A percentile compares a stretch with the other conserved stretches of the same genome.
These are phyloP conservation scores for Perca schrenkii DNA, from an alignment of 2,113 vertebrate species.

Conservation along the genomic window DNA sequence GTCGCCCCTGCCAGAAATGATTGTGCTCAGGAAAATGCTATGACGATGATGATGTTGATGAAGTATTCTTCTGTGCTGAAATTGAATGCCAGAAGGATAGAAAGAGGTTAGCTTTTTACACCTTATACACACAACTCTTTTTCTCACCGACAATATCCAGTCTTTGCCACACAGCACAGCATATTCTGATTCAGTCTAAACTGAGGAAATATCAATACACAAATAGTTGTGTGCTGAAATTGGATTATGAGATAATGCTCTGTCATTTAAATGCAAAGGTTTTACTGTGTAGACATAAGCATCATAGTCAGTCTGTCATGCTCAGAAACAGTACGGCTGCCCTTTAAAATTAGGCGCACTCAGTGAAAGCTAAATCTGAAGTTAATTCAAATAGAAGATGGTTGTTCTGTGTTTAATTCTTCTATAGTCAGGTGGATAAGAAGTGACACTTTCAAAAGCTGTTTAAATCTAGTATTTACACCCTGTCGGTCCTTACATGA, in stretches of 20 bases:
- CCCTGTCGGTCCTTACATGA: conserved; percentile 38
- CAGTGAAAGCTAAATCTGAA: conserved; percentile 43
- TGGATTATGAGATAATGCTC: conserved; percentile 49
- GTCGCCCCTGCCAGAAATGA: conserved; percentile 81
- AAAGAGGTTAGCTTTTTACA: conserved; percentile 67
- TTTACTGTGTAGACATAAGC: conserved; percentile 15
- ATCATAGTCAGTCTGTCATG: conserved; percentile 24
- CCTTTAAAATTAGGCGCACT: conserved; percentile 33
- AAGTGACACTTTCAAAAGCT: conserved; percentile 47
- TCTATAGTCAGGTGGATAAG: conserved; percentile 40
- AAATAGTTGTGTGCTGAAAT: conserved; percentile 46
- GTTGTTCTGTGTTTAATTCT: conserved; percentile 29
- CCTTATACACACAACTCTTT: conserved; percentile 53
- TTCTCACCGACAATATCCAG: conserved; percentile 34
- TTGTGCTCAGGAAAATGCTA: conserved; percentile 78
- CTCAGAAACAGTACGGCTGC: conserved; percentile 34
- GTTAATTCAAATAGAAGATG: conserved; percentile 53
- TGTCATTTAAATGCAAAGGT: conserved; percentile 41
- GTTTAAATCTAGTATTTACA: conserved; percentile 46
- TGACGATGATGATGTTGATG: conserved; percentile 81
- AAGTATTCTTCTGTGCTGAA: conserved; percentile 82
- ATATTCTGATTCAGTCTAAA: conserved; percentile 38
- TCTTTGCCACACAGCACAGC: conserved; percentile 32
- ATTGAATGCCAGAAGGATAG: conserved; percentile 77
- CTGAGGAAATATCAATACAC: conserved; percentile 42